phyloP scores from a whole-genome alignment of 2,113 vertebrate genomes.

The Psilopogon haemacephalus region DNA sequence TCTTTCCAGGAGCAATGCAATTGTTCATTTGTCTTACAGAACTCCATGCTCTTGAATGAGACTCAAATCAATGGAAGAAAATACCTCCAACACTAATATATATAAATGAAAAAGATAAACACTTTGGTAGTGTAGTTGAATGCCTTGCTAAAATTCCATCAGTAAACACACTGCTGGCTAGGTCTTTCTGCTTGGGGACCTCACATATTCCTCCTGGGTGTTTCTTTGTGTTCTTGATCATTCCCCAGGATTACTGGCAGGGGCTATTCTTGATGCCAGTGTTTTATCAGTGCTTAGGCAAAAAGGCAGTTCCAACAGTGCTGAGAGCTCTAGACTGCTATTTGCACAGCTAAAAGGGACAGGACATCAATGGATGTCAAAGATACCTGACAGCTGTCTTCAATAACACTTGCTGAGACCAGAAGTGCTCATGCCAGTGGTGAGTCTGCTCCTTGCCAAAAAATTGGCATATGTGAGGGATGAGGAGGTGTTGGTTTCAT shows the following conservation, averaged over 20 bases:
- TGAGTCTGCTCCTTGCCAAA: not conserved
- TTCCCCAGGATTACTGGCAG: not conserved
- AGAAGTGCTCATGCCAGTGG: not conserved
- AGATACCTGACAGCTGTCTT: not conserved
- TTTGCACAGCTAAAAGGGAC: not conserved
- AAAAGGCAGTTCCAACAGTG: not conserved
- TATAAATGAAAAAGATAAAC: not conserved
- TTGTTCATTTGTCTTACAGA: not conserved
- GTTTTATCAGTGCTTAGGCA: not conserved
- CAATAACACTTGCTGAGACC: not conserved
- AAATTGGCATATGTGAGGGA: fast-evolving
- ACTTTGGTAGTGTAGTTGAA: not conserved
- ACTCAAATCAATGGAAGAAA: not conserved
- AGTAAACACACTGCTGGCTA: not conserved
- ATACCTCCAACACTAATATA: not conserved
- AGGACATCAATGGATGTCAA: not conserved
- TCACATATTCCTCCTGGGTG: not conserved
- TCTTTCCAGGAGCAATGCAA: not conserved
- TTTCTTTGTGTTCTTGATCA: not conserved
- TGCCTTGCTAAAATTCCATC: not conserved
- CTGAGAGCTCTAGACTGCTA: not conserved
- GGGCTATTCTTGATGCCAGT: not conserved
- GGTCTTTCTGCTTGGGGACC: not conserved
- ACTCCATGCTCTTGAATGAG: not conserved
- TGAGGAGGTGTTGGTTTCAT: not conserved